phyloP scores from a whole-genome alignment of 2,888 invertebrate genomes.

The Bursaphelenchus okinawaensis region DNA sequence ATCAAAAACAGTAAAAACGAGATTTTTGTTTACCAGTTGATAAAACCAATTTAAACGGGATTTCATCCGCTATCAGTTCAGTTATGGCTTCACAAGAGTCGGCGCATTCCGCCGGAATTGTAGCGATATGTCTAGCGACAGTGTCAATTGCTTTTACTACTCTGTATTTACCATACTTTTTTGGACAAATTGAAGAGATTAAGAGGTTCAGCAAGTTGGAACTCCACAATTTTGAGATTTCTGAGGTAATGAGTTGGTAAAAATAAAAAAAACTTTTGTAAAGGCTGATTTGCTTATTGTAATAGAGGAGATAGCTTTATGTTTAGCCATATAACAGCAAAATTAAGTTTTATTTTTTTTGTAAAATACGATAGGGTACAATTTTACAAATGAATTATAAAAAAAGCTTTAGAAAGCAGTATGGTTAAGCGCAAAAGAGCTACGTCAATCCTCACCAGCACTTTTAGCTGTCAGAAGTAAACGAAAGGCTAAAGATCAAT shows the following conservation, averaged over 20 bases:
- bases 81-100: not conserved
- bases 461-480: not conserved
- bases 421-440: not conserved
- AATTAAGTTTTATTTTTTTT: too few relatives aligned
- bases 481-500: not conserved
- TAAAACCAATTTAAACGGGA: too few relatives aligned
- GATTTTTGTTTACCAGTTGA: too few relatives aligned
- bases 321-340: too few relatives aligned
- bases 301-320: too few relatives aligned
- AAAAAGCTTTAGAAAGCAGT: not conserved
- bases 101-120: not conserved
- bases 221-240: not conserved
- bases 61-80: too few relatives aligned
- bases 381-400: too few relatives aligned
- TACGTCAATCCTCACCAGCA: not conserved
- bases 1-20: too few relatives aligned
- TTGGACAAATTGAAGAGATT: not conserved
- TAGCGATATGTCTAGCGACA: not conserved
- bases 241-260: not conserved
- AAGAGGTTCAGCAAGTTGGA: not conserved
- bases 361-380: too few relatives aligned
- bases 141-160: not conserved
- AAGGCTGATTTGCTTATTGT: too few relatives aligned
- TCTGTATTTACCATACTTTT: not conserved
- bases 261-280: not conserved